Conservation (phyloP, 2,113 vertebrate genomes). For the Hypocryptadius cinnamomeus region DNA sequence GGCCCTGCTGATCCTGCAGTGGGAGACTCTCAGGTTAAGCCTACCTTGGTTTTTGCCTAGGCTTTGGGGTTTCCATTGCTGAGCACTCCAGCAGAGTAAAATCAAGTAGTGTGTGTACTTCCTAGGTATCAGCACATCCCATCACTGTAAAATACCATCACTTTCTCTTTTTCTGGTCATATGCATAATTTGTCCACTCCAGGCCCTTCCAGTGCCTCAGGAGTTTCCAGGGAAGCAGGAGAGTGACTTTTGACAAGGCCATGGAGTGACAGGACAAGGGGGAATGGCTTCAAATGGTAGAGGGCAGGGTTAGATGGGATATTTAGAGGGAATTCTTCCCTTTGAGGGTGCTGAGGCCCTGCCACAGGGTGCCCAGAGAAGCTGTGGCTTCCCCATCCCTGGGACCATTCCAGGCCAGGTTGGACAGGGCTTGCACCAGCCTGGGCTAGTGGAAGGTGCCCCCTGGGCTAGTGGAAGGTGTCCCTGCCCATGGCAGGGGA, state of each 20-base stretch:
- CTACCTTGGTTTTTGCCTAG: background rate
- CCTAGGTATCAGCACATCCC: background rate
- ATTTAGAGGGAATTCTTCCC: background rate
- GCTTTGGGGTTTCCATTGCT: background rate
- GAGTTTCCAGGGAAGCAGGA: background rate
- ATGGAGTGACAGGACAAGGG: background rate
- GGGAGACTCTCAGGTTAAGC: background rate
- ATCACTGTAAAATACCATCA: background rate
- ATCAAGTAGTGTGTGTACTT: fast-evolving
- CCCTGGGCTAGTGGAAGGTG: background rate
- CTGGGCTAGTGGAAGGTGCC: background rate
- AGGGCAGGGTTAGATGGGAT: background rate
- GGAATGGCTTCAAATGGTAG: background rate
- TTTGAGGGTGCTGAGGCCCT: background rate
- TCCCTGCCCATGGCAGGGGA: background rate
- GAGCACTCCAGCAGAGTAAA: background rate
- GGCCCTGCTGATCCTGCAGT: background rate
- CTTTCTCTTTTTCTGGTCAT: background rate
- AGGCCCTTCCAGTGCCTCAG: background rate
- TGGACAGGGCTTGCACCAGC: background rate
- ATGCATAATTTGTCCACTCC: fast-evolving
- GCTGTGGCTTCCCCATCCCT: background rate
- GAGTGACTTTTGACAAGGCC: background rate
- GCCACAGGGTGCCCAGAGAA: background rate
- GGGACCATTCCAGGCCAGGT: background rate